Evolutionary conservation across 2,797 vertebrate species (phyloP).

Genomic region (Odontamblyopus lacepedii): DNA sequence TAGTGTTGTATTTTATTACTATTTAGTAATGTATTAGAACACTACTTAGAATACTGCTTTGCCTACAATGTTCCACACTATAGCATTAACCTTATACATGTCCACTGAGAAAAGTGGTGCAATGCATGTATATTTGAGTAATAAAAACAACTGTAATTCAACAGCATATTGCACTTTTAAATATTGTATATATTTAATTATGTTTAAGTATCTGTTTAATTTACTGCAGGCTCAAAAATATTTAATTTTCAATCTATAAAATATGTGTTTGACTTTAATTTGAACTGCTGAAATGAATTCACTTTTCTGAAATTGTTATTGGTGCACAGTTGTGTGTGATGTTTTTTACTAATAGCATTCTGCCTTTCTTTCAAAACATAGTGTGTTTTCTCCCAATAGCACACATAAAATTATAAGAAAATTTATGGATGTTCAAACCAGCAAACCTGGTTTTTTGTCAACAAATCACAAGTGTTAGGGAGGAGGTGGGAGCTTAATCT

Average conservation of each 20-base stretch:
- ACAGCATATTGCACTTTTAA: too few relatives aligned
- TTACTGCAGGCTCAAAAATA: neutral
- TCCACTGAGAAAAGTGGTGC: neutral
- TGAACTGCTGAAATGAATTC: neutral
- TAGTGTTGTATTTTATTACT: too few relatives aligned
- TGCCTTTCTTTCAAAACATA: neutral
- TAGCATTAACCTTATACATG: neutral
- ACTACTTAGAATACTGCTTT: neutral
- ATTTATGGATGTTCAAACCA: slow-evolving; percentile 50
- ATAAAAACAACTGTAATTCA: too few relatives aligned
- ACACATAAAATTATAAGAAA: slow-evolving; percentile 23
- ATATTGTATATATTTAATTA: too few relatives aligned
- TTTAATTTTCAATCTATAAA: slow-evolving; percentile 8
- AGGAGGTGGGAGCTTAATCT: slow-evolving; percentile 58
- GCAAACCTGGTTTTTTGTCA: slow-evolving; percentile 61
- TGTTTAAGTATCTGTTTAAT: neutral
- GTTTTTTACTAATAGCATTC: neutral
- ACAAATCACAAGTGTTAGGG: slow-evolving; percentile 61
- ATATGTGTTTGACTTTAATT: neutral
- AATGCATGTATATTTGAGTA: too few relatives aligned
- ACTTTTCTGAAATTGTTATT: neutral
- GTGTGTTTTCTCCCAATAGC: slow-evolving; percentile 24
- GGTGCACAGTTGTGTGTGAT: neutral
- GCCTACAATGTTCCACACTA: neutral
- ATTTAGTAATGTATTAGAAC: too few relatives aligned